Conservation (phyloP, 53 echinoderm and acorn worm species). For the Glandiceps talaboti region DNA sequence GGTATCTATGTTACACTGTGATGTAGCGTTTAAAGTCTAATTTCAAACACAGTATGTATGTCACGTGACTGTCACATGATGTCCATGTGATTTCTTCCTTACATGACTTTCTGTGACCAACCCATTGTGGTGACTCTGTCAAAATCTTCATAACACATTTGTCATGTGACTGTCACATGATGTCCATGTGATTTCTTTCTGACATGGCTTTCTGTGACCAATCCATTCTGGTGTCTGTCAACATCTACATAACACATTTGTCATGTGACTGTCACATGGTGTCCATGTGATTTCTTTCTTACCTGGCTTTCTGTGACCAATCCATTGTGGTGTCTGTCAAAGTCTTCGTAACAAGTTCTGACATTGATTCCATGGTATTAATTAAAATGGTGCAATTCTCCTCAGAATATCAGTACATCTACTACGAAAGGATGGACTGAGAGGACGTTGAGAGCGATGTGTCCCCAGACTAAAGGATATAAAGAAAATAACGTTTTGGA, state of each 20-base stretch:
- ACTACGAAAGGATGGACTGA: constrained; percentile 58
- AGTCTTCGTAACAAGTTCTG: constrained; percentile 79
- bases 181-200: too few species aligned
- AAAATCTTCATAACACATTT: constrained; percentile 84
- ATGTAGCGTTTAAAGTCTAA: too few species aligned
- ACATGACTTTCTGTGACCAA: constrained; percentile 92
- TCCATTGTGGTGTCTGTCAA: constrained; percentile 91
- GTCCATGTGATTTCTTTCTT: too few species aligned
- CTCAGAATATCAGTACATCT: constrained; percentile 35
- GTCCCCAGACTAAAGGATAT: constrained; percentile 58
- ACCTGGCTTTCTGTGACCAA: constrained; percentile 93
- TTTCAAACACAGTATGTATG: too few species aligned
- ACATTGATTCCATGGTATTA: constrained; percentile 93
- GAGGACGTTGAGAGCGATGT: constrained; percentile 61
- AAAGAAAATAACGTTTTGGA: background rate
- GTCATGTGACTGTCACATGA: too few species aligned
- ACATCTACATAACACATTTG: too few species aligned
- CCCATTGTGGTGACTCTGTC: constrained; percentile 89
- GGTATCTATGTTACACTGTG: too few species aligned
- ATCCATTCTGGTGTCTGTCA: too few species aligned
- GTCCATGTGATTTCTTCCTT: too few species aligned
- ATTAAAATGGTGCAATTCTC: constrained; percentile 80
- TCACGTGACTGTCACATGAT: too few species aligned
- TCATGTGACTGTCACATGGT: too few species aligned
- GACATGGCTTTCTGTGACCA: too few species aligned